Evolutionary conservation across 2,797 vertebrate species (phyloP), one percentile per base, ranked within the genome.

Genomic region (Fistularia commersonii): DNA sequence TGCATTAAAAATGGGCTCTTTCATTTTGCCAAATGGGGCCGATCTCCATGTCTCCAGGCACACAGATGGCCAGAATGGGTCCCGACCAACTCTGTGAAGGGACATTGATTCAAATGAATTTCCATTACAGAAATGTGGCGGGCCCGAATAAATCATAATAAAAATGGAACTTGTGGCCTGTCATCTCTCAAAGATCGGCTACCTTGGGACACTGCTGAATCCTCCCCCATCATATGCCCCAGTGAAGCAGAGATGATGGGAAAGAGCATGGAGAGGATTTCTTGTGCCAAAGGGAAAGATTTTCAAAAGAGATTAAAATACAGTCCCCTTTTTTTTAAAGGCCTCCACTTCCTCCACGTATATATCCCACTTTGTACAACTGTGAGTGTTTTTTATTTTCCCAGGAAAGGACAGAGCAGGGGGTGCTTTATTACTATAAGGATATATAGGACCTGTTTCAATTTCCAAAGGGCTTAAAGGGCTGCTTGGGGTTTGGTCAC

Each of bases 101-200:
- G 72, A 66, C 61, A 52, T 73, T 84, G 77, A 84, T 80, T 83
- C 85, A 86, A 90, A 88, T 88, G 81, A 89, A 91, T 90, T 91
- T 88, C 85, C 84, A 90, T 89, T 89, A 88, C 82, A 81, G 80
- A 86, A 85, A 86, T 86, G 75, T 82, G 85, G 74, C 84, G 64
- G 73, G 79, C 84, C 87, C 42, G 80, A 90, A 91, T 91, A 91
- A 91, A 91, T 91, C 88, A 89, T 89, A 83, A 91, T 91, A 90
- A 89, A 90, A 90, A 86, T 83, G 84, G 77, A 82, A 87, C 89
- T 89, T 79, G 77, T 79, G 84, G 84, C 79, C 84, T 89, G 90
- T 90, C 89, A 91, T 90, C 84, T 87, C 80, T 83, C 82, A 87
- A 84, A 89, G 87, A 90, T 88, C 80, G 69, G 77, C 84, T 84